Evolutionary conservation across 2,113 vertebrate genomes (phyloP).

Genomic region (Microcebus lehilahytsara): DNA sequence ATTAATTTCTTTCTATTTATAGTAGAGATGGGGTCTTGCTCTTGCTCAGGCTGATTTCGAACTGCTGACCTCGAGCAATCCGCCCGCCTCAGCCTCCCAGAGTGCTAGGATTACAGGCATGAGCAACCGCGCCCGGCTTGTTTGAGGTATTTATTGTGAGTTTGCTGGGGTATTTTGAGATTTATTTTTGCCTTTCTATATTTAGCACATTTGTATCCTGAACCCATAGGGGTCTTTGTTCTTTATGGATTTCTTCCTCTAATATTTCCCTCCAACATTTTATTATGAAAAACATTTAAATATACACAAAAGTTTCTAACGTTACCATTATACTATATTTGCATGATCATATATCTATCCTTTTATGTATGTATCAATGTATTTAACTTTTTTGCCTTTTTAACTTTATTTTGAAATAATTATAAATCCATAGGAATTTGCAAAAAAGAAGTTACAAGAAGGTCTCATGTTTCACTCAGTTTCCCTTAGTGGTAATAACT

Average conservation of each 20-base stretch:
- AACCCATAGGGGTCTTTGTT: constrained; percentile 3
- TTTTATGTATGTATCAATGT: background rate
- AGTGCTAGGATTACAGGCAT: no score
- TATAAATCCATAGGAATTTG: background rate
- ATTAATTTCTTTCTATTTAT: no score
- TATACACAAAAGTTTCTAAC: background rate
- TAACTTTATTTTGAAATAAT: constrained; percentile 49
- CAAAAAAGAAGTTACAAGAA: background rate
- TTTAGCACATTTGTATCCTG: background rate
- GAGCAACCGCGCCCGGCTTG: no score
- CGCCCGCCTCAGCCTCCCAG: no score
- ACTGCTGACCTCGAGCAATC: no score
- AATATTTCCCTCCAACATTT: background rate
- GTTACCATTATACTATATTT: background rate
- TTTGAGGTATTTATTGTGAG: background rate
- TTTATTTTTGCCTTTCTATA: constrained; percentile 45
- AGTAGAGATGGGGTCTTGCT: no score
- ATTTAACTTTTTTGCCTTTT: background rate
- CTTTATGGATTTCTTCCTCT: constrained; percentile 20
- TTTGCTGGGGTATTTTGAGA: background rate
- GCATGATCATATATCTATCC: background rate
- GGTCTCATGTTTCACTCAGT: background rate
- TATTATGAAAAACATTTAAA: constrained; percentile 10
- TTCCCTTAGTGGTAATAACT: background rate
- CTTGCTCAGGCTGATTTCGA: no score